A percentile compares a stretch with the other conserved stretches of the same genome.
These are phyloP conservation scores for Hydroisotoma schaefferi DNA, from an alignment of 2,888 invertebrate genomes.

Conservation along the genomic window DNA sequence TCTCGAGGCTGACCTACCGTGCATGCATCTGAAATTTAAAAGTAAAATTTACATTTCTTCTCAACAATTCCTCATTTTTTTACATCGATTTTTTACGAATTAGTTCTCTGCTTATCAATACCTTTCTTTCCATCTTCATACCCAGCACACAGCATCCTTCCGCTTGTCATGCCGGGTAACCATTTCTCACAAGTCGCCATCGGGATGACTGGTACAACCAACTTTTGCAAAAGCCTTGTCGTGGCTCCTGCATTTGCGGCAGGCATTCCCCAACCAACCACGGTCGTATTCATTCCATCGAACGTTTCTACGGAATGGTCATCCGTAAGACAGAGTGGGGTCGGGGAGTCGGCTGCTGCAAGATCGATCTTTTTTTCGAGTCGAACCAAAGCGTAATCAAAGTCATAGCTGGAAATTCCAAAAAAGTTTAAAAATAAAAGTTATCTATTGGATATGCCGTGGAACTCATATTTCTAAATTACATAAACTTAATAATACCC, in stretches of 20 bases:
- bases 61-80: conserved; percentile 8
- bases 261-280: conserved; percentile 40
- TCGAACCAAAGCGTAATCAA: conserved; percentile 38
- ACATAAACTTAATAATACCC: not conserved
- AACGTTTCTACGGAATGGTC: not conserved
- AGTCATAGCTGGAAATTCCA: conserved; percentile 31
- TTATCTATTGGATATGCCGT: not conserved
- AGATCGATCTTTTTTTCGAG: conserved; percentile 39
- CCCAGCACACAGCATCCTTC: conserved; percentile 40
- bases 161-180: conserved; percentile 24
- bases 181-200: conserved; percentile 21
- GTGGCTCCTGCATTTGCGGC: conserved; percentile 40
- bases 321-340: conserved; percentile 43
- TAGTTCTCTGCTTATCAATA: not conserved
- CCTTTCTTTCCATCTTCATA: conserved; percentile 16
- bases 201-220: conserved; percentile 35
- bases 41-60: too few species aligned
- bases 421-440: not conserved
- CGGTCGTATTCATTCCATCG: conserved; percentile 16
- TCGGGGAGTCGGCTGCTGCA: conserved; percentile 29
- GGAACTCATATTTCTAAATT: not conserved
- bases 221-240: conserved; percentile 43
- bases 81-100: conserved; percentile 1
- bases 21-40: too few species aligned
- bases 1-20: too few species aligned